Percentiles rank a stretch among this genome's conserved stretches.
These are phyloP conservation scores for Diplolepis rosae DNA, from an alignment of 2,888 invertebrate species.

Conservation along the genomic window DNA sequence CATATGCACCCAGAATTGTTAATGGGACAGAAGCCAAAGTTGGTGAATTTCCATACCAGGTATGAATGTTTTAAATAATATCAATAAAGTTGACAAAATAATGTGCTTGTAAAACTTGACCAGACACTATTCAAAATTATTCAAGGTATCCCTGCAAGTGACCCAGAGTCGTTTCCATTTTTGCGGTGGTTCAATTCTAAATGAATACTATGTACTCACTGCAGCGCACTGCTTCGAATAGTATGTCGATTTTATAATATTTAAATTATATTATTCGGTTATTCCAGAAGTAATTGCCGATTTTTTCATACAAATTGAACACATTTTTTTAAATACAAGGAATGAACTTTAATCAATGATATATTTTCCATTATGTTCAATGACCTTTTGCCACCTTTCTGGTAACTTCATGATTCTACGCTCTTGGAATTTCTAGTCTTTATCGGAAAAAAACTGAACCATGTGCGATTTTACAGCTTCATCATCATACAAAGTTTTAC, in stretches of 20 bases:
- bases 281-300: neutral
- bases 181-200: conserved; percentile 4
- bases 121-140: neutral
- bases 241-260: conserved; percentile 35
- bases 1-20: conserved; percentile 42
- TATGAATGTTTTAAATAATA: too few species aligned
- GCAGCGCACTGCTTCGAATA: conserved; percentile 62
- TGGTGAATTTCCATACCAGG: conserved; percentile 64
- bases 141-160: conserved; percentile 31
- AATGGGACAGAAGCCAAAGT: conserved; percentile 53
- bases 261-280: neutral
- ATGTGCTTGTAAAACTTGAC: too few species aligned
- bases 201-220: conserved; percentile 11
- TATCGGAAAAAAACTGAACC: too few species aligned
- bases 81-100: neutral
- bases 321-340: too few species aligned
- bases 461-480: too few species aligned
- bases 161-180: conserved; percentile 1
- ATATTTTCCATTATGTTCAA: neutral
- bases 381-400: too few species aligned
- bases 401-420: too few species aligned
- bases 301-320: too few species aligned
- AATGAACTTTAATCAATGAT: too few species aligned
- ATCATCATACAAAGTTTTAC: too few species aligned
- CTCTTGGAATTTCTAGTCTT: too few species aligned